phyloP scores from a whole-genome alignment of 2,113 vertebrate species.

The Bagarius yarrelli region DNA sequence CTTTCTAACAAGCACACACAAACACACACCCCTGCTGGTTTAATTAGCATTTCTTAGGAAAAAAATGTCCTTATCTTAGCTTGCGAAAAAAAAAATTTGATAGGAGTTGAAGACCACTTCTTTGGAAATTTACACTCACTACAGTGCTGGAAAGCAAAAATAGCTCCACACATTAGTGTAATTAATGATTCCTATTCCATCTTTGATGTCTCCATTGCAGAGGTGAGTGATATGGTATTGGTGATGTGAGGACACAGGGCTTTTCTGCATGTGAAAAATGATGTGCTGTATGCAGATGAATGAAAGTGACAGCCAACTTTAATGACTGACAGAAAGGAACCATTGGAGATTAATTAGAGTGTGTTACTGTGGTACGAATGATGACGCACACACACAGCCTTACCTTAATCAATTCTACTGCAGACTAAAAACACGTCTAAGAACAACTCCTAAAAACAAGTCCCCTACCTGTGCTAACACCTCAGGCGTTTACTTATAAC shows the following conservation, averaged over 20 bases:
- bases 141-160: not conserved
- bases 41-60: slow-evolving; percentile 16
- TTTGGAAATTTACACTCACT: not conserved
- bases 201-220: slow-evolving; percentile 9
- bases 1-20: not conserved
- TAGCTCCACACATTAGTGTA: slow-evolving; percentile 4
- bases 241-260: not conserved
- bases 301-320: slow-evolving; percentile 31
- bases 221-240: not conserved
- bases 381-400: slow-evolving; percentile 3
- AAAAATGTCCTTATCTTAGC: slow-evolving; percentile 4
- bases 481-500: not conserved
- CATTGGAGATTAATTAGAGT: slow-evolving; percentile 32
- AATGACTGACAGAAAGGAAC: slow-evolving; percentile 21
- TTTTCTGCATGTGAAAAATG: slow-evolving; percentile 22
- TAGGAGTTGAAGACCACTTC: not conserved
- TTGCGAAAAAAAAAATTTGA: not conserved
- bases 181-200: slow-evolving; percentile 5
- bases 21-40: not conserved
- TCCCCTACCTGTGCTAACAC: not conserved
- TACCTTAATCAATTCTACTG: not conserved
- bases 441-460: not conserved
- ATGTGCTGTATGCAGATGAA: slow-evolving; percentile 23
- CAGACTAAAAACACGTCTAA: not conserved
- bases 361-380: slow-evolving; percentile 12